These are phyloP conservation scores for Metacarcinus magister DNA, from an alignment of 2,888 invertebrate genomes.

Conservation along the genomic window DNA sequence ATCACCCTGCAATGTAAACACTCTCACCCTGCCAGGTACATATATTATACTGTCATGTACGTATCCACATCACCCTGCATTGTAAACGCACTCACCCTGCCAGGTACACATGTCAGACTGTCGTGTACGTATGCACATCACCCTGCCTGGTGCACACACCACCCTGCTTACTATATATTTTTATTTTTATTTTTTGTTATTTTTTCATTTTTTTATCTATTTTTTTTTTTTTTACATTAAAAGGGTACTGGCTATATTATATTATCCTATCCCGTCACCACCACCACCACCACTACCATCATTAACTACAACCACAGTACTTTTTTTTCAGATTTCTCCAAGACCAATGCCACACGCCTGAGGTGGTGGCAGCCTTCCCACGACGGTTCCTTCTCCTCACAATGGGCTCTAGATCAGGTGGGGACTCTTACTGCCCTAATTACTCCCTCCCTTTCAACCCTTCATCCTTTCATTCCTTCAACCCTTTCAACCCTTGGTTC, in stretches of 20 bases:
- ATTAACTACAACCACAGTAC: not conserved
- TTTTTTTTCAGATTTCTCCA: conserved; percentile 69
- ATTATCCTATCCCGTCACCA: not conserved
- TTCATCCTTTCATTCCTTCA: too few relatives aligned
- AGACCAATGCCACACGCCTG: conserved; percentile 78
- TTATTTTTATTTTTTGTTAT: not conserved
- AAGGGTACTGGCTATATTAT: too few relatives aligned
- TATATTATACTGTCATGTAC: too few relatives aligned
- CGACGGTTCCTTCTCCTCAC: conserved; percentile 83
- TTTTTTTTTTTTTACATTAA: not conserved
- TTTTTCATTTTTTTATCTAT: not conserved
- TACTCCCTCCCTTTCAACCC: not conserved
- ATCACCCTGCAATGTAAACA: conserved; percentile 55
- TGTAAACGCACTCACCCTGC: not conserved
- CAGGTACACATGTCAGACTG: too few relatives aligned
- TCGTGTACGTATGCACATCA: too few relatives aligned
- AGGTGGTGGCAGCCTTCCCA: conserved; percentile 82
- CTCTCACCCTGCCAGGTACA: not conserved
- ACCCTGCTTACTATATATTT: not conserved
- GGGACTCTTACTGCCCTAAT: not conserved
- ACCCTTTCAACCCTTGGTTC: not conserved
- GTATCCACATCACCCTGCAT: too few relatives aligned
- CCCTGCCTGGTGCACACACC: conserved; percentile 40
- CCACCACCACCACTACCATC: not conserved
- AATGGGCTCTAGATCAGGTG: conserved; percentile 85